A percentile compares a stretch with the other conserved stretches of the same genome.
Conservation (phyloP, 2,888 invertebrate genomes). For the Prenolepis imparis region DNA sequence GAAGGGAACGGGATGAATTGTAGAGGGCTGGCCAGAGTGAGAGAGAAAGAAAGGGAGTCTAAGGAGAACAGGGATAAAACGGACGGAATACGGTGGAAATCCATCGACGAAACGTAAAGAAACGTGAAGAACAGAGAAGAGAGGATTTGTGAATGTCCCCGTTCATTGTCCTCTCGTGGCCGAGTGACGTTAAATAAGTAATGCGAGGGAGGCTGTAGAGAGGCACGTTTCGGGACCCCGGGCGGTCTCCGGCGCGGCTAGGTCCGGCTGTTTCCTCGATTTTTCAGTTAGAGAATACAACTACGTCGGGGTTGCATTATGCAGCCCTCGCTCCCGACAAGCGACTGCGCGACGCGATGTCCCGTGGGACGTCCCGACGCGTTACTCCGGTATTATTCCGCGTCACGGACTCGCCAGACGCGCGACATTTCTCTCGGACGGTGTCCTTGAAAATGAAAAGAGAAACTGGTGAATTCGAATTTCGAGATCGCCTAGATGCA, state of each 20-base stretch:
- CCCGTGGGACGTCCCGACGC: constrained; percentile 39
- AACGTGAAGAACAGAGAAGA: constrained; percentile 32
- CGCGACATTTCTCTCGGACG: constrained; percentile 1
- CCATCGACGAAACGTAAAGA: constrained; percentile 5
- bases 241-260: constrained; percentile 46
- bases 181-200: constrained; percentile 78
- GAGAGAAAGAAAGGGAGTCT: background rate
- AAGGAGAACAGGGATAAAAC: constrained; percentile 36
- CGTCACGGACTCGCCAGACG: constrained; percentile 23
- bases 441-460: constrained; percentile 20
- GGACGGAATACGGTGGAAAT: constrained; percentile 31
- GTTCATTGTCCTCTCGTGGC: constrained; percentile 53
- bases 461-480: background rate
- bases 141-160: constrained; percentile 51
- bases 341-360: constrained; percentile 50
- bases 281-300: constrained; percentile 81
- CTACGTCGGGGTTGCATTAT: constrained; percentile 78
- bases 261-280: constrained; percentile 74
- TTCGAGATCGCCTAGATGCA: background rate
- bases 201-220: constrained; percentile 63
- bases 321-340: constrained; percentile 70
- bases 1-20: constrained; percentile 28
- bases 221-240: constrained; percentile 65
- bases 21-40: background rate
- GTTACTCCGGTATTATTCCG: constrained; percentile 40